phyloP scores from a whole-genome alignment of 2,797 vertebrate species.

The Nothura maculosa region DNA sequence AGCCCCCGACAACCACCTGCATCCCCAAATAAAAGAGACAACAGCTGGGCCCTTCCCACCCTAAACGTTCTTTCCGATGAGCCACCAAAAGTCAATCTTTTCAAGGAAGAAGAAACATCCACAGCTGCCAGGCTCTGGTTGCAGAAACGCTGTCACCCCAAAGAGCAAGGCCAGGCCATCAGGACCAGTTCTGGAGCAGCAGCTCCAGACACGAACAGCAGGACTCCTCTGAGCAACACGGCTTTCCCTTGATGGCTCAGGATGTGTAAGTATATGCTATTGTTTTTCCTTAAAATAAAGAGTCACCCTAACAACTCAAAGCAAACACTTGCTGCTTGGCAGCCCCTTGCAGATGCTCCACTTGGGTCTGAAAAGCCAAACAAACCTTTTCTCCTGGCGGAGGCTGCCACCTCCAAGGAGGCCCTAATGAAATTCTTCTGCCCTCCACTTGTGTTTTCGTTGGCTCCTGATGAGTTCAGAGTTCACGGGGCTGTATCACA shows the following conservation, averaged over 20 bases:
- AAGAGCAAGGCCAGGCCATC: background rate
- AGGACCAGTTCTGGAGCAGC: background rate
- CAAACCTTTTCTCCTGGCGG: background rate
- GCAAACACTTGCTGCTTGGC: constrained; percentile 40
- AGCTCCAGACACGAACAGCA: background rate
- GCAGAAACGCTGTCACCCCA: background rate
- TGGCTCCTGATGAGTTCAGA: constrained; percentile 70
- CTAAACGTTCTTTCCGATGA: background rate
- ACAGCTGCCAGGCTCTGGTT: background rate
- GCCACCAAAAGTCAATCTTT: background rate
- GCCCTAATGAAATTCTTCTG: constrained; percentile 76
- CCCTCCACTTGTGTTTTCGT: constrained; percentile 60
- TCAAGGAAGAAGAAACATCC: background rate
- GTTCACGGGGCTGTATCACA: constrained; percentile 72
- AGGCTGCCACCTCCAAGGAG: constrained; percentile 37
- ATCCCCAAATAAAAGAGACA: background rate
- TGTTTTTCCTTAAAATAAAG: constrained; percentile 45
- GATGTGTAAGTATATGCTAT: constrained; percentile 17
- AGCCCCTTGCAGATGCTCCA: constrained; percentile 15
- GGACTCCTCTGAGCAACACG: background rate
- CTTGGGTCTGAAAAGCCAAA: constrained; percentile 60
- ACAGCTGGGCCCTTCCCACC: background rate
- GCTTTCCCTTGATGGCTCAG: background rate
- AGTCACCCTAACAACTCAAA: background rate
- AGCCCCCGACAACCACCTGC: background rate